Percentiles rank a stretch among this genome's conserved stretches.
Evolutionary conservation across 2,797 vertebrate species (phyloP).

Genomic region (Lutra lutra): DNA sequence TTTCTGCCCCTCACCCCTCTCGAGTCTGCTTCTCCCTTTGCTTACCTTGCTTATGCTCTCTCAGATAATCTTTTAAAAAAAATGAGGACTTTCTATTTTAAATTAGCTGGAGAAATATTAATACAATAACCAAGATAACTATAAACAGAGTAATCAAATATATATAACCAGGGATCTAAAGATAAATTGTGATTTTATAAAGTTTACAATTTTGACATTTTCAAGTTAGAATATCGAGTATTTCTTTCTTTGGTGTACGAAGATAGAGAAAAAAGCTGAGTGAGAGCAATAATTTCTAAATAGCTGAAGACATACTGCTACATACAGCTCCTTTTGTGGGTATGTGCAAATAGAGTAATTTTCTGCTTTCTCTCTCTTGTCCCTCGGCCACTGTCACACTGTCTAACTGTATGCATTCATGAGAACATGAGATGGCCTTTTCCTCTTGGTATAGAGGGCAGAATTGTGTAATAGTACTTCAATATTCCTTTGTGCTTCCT

Average conservation of each 20-base stretch:
- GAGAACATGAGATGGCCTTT: not conserved
- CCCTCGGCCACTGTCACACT: not conserved
- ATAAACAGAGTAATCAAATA: not conserved
- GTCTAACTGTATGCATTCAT: not conserved
- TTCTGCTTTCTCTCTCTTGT: not conserved
- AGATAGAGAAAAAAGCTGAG: not conserved
- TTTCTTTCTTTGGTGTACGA: not conserved
- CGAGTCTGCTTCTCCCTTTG: too few relatives aligned
- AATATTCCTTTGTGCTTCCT: not conserved
- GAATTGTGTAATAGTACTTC: not conserved
- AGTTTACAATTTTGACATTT: not conserved
- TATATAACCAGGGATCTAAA: not conserved
- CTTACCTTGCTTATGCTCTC: too few relatives aligned
- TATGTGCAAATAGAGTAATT: not conserved
- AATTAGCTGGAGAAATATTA: not conserved
- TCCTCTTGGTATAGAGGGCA: not conserved
- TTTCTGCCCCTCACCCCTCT: too few relatives aligned
- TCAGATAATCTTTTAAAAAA: not conserved
- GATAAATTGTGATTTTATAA: not conserved
- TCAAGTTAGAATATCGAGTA: not conserved
- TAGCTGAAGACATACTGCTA: not conserved
- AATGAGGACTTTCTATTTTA: not conserved
- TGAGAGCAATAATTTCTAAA: conserved; percentile 1
- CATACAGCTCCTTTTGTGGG: not conserved
- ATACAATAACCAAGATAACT: not conserved